Base-by-base conservation (phyloP, 2,888 invertebrate genomes). In the Lypha dubia region DNA sequence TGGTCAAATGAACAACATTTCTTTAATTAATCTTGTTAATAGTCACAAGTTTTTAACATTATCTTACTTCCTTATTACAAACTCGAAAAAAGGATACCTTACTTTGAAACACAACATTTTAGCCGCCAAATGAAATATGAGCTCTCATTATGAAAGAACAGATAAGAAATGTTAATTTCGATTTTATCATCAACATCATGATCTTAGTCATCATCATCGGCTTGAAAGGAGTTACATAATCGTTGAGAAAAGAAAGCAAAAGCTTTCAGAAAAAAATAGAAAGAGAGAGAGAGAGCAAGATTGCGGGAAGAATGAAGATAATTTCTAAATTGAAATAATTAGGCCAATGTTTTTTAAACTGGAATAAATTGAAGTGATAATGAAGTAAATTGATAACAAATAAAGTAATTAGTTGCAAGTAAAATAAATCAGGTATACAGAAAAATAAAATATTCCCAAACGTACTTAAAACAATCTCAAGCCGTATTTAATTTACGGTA, bases 1-100 rank as follows among this genome's bases (percentile, higher is more conserved):
- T 68, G 24, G 20, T 15, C 6, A 53, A 74, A 53, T 1, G 35
- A 70, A 70, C 53, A 22, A 44, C 67, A 74, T 74, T 70, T 70
- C 41, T 41, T 75, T 60, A 44, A 75, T 79, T 75, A 65, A 76
- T 84, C 75, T 60, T 53, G 28, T 84, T 79, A 79, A 83, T 79
- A 70, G 68, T 68, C 24, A 68, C 79, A 79, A 79, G 49, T 56
- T 56, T 65, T 44, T 13, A 22, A 62, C 62, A 62, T 15, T 4
- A 11, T 17, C 32, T 51, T n/a, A 74, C 58, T 80, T 73, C 67
- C 73, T 73, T 51, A 28, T 46, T 68, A 60, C 49, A 75, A 53
- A 20, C n/a, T n/a, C n/a, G 3, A 17, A 22, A 41, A 63, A 60
- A 11, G 15, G 49, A 24, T 44, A 28, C 28, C 5, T 44, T 17